Evolutionary conservation across 2,888 invertebrate genomes (phyloP).

Genomic region (Trypoxylon attenuatum): DNA sequence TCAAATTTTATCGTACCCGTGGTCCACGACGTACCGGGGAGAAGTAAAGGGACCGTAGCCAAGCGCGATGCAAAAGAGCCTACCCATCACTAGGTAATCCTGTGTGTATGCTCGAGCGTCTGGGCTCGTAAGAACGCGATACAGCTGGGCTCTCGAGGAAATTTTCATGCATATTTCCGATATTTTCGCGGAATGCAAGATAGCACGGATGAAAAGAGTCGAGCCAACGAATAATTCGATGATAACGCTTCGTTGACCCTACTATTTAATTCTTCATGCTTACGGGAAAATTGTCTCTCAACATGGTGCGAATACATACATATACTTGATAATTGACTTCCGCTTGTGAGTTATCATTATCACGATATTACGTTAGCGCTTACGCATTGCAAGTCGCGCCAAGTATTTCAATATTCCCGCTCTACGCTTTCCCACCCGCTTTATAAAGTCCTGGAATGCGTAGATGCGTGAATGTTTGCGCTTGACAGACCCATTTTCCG

Average conservation of each 20-base stretch:
- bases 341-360: neutral
- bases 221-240: constrained; percentile 29
- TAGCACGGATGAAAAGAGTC: constrained; percentile 4
- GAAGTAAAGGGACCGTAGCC: neutral
- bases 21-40: too few relatives aligned
- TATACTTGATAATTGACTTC: neutral
- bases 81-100: constrained; percentile 14
- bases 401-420: too few relatives aligned
- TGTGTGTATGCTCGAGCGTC: neutral
- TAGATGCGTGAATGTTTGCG: neutral
- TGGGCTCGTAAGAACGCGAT: constrained; percentile 13
- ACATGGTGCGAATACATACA: too few relatives aligned
- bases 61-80: too few relatives aligned
- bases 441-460: neutral
- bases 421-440: neutral
- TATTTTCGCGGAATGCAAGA: constrained; percentile 9
- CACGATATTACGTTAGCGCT: too few relatives aligned
- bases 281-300: neutral
- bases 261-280: constrained; percentile 14
- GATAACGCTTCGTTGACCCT: constrained; percentile 12
- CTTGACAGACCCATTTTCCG: neutral
- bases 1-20: too few relatives aligned
- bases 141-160: constrained; percentile 22
- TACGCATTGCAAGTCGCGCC: too few relatives aligned
- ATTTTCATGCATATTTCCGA: constrained; percentile 24